A percentile compares a stretch with the other conserved stretches of the same genome.
Conservation (phyloP, 2,888 invertebrate species). For the Eupithecia inturbata region DNA sequence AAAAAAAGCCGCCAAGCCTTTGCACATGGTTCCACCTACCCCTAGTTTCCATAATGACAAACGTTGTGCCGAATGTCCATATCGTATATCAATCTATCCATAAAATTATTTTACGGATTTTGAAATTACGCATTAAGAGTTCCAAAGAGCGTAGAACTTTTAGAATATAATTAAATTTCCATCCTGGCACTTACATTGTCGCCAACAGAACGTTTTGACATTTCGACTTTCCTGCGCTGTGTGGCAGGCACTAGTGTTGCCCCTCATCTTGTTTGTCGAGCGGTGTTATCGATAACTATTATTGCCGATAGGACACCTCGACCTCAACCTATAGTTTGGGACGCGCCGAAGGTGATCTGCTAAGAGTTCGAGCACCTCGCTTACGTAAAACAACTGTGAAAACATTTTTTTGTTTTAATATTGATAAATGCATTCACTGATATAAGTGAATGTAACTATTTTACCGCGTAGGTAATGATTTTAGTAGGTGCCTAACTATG, state of each 20-base stretch:
- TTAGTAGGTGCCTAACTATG: slow-evolving; percentile 12
- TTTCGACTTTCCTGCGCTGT: slow-evolving; percentile 57
- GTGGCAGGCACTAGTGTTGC: slow-evolving; percentile 38
- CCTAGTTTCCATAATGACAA: too few relatives aligned
- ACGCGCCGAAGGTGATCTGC: slow-evolving; percentile 75
- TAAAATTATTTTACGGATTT: not conserved
- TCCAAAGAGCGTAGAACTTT: not conserved
- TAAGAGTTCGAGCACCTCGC: slow-evolving; percentile 73
- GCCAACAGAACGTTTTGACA: slow-evolving; percentile 49
- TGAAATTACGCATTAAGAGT: not conserved
- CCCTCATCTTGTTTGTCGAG: slow-evolving; percentile 67
- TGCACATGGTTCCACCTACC: too few relatives aligned
- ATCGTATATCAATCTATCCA: too few relatives aligned
- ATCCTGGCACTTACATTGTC: slow-evolving; percentile 28
- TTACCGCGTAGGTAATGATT: slow-evolving; percentile 36
- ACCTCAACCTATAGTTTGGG: slow-evolving; percentile 79
- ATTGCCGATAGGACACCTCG: slow-evolving; percentile 75
- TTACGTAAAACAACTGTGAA: slow-evolving; percentile 77
- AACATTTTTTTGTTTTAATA: slow-evolving; percentile 61
- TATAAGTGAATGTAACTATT: slow-evolving; percentile 41
- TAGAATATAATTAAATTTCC: slow-evolving; percentile 19
- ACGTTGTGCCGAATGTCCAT: too few relatives aligned
- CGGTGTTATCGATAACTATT: slow-evolving; percentile 73
- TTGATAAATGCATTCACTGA: slow-evolving; percentile 53
- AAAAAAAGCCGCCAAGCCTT: too few relatives aligned